These are phyloP conservation scores for Cryptomyrus ogoouensis DNA, from an alignment of 2,113 vertebrate genomes.

Conservation along the genomic window DNA sequence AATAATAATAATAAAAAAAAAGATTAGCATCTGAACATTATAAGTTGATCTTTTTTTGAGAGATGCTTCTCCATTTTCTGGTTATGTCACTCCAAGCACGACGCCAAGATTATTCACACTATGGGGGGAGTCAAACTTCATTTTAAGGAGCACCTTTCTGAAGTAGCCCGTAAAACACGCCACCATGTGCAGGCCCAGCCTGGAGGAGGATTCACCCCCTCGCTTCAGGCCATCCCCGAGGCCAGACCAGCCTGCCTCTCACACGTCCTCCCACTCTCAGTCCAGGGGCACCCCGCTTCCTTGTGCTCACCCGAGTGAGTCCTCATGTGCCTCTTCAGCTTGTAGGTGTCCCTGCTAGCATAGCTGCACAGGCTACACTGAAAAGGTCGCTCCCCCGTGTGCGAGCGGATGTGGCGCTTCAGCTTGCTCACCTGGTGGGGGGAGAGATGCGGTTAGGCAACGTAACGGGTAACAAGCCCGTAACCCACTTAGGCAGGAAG, in stretches of 20 bases:
- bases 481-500: neutral
- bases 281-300: neutral
- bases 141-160: neutral
- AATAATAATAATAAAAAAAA: neutral
- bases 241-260: neutral
- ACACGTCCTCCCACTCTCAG: neutral
- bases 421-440: conserved; percentile 87
- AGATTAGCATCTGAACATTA: neutral
- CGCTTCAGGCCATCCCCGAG: neutral
- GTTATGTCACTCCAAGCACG: neutral
- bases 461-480: neutral
- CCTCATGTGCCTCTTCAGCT: conserved; percentile 97
- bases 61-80: neutral
- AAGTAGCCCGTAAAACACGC: neutral
- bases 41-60: neutral
- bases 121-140: too few relatives aligned
- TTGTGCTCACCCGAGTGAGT: conserved; percentile 81
- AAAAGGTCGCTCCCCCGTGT: conserved; percentile 94
- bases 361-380: conserved; percentile 98
- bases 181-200: neutral
- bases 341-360: conserved; percentile 96
- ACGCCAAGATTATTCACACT: too few relatives aligned
- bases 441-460: conserved; percentile 3
- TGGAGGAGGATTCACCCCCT: neutral
- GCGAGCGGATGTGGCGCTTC: conserved; percentile 95